Evolutionary conservation across 53 echinoderm and acorn worm species (phyloP).

Genomic region (Henricia sp.): DNA sequence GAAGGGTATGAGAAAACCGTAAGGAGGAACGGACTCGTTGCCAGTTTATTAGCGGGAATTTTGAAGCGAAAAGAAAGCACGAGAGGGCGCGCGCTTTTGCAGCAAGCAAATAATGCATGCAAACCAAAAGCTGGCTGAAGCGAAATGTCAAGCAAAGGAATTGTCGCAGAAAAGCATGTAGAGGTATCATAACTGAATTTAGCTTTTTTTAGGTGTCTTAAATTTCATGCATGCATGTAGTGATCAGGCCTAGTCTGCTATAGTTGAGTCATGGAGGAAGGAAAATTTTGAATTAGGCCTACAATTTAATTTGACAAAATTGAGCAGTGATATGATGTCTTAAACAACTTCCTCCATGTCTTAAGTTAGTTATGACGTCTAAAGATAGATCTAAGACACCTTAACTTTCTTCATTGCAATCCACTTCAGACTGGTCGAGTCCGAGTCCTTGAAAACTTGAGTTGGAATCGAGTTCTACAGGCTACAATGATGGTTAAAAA

Average conservation of each 20-base stretch:
- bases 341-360: not conserved
- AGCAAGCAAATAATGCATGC: not conserved
- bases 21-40: not conserved
- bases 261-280: not conserved
- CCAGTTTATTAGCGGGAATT: slow-evolving; percentile 6
- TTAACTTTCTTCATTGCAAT: no score
- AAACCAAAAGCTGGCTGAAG: not conserved
- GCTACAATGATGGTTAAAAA: no score
- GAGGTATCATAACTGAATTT: slow-evolving; percentile 6
- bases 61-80: not conserved
- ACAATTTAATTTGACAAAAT: not conserved
- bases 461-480: no score
- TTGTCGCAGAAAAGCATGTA: slow-evolving; percentile 44
- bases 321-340: not conserved
- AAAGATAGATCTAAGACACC: no score
- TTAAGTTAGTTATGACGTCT: no score
- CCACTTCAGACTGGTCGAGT: no score
- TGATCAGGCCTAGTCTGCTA: not conserved
- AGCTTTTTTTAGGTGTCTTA: no score
- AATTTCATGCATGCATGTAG: no score
- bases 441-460: no score
- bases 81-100: slow-evolving; percentile 1
- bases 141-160: not conserved
- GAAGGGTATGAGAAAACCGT: not conserved
- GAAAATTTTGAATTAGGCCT: not conserved